phyloP scores from a whole-genome alignment of 2,888 invertebrate species.

The Dichetophora obliterata region DNA sequence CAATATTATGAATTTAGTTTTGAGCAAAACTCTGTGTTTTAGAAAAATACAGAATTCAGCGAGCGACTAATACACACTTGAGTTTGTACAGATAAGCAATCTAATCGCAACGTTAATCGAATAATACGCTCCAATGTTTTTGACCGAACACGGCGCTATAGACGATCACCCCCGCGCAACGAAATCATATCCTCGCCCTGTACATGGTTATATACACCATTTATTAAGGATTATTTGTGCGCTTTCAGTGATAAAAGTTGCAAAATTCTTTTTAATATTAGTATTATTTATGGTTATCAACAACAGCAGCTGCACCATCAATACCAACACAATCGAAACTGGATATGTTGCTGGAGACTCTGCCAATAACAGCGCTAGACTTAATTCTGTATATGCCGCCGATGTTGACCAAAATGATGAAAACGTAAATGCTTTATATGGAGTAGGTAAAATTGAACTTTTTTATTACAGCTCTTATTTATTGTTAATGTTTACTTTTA shows the following conservation, averaged over 20 bases:
- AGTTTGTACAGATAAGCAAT: not conserved
- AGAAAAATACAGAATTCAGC: too few relatives aligned
- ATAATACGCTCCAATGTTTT: not conserved
- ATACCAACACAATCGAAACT: not conserved
- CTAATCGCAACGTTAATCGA: slow-evolving; percentile 3
- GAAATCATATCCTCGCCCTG: not conserved
- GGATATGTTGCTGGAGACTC: not conserved
- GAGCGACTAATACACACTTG: too few relatives aligned
- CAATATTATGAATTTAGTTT: not conserved
- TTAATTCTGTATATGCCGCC: not conserved
- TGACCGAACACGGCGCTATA: not conserved
- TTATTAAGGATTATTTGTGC: not conserved
- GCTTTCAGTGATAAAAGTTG: not conserved
- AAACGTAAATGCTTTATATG: not conserved
- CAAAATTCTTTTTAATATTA: not conserved
- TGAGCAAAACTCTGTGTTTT: too few relatives aligned
- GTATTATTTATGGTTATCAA: not conserved
- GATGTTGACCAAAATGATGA: not conserved
- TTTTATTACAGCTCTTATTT: too few relatives aligned
- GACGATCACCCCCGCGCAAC: not conserved
- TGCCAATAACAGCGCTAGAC: not conserved
- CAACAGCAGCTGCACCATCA: not conserved
- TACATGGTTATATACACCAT: not conserved
- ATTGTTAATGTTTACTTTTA: too few relatives aligned
- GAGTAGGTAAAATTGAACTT: slow-evolving; percentile 19